Conservation (phyloP, 2,888 invertebrate genomes). For the Drosophila heteroneura region DNA sequence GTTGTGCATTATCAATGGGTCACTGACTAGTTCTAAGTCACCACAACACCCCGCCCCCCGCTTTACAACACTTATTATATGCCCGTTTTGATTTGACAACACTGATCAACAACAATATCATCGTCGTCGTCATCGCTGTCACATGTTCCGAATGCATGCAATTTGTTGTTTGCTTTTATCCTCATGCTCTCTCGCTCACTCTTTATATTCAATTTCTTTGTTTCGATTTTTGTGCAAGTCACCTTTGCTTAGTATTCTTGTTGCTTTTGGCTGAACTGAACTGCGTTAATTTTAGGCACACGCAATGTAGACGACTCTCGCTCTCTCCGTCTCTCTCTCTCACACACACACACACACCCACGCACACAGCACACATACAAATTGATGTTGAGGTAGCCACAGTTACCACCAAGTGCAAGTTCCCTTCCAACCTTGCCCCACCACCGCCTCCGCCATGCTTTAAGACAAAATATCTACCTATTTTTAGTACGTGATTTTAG, state of each 20-base stretch:
- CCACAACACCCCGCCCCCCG: neutral
- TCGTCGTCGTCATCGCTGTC: conserved; percentile 67
- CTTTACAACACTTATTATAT: neutral
- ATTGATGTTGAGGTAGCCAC: conserved; percentile 76
- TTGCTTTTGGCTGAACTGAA: conserved; percentile 31
- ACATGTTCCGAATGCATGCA: conserved; percentile 67
- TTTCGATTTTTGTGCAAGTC: conserved; percentile 74
- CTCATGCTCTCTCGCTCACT: conserved; percentile 20
- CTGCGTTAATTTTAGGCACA: conserved; percentile 64
- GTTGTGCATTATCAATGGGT: conserved; percentile 72
- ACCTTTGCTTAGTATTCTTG: conserved; percentile 58
- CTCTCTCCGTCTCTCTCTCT: neutral
- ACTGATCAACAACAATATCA: conserved; percentile 9
- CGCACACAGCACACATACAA: conserved; percentile 15
- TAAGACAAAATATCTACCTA: conserved; percentile 24
- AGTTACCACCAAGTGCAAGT: conserved; percentile 67
- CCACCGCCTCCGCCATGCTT: neutral
- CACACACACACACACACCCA: conserved; percentile 11
- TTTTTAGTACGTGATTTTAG: conserved; percentile 68
- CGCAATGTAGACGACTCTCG: conserved; percentile 38
- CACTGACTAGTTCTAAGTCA: conserved; percentile 51
- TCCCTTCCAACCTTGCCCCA: conserved; percentile 25
- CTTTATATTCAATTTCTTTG: conserved; percentile 61
- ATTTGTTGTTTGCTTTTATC: conserved; percentile 35
- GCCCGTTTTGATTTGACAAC: conserved; percentile 36